Evolutionary conservation across 1,140 invertebrate genomes (phyloP).

Genomic region (Venturia canescens): DNA sequence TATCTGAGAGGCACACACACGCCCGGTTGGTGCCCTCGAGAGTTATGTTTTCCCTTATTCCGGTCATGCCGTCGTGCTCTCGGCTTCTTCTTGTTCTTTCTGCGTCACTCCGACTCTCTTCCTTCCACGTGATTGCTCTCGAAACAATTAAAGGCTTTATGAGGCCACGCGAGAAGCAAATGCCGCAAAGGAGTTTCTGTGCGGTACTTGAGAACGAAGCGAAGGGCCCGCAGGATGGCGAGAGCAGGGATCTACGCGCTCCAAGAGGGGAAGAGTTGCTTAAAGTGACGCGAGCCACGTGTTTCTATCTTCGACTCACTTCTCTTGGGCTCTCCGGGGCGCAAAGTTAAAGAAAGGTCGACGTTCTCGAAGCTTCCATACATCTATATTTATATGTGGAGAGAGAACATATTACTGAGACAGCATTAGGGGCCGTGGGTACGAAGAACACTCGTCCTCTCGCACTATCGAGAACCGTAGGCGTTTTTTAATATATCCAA

Average conservation of each 20-base stretch:
- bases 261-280: slow-evolving; percentile 29
- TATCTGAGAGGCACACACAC: slow-evolving; percentile 24
- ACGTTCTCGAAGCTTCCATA: slow-evolving; percentile 10
- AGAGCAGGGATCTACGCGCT: slow-evolving; percentile 8
- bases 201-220: slow-evolving; percentile 18
- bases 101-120: neutral
- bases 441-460: slow-evolving; percentile 4
- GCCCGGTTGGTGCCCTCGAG: neutral
- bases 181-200: slow-evolving; percentile 37
- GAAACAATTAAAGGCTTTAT: slow-evolving; percentile 46
- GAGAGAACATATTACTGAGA: neutral
- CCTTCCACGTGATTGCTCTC: slow-evolving; percentile 33
- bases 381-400: neutral
- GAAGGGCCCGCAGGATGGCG: slow-evolving; percentile 12
- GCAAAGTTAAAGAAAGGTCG: slow-evolving; percentile 1
- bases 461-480: slow-evolving; percentile 12
- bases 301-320: slow-evolving; percentile 13
- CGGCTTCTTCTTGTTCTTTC: neutral
- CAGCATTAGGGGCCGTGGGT: slow-evolving; percentile 21
- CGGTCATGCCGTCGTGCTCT: neutral
- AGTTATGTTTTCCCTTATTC: slow-evolving; percentile 21
- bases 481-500: slow-evolving; percentile 29
- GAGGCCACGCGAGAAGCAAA: slow-evolving; percentile 30
- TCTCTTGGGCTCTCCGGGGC: neutral
- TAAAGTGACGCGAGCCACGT: slow-evolving; percentile 45